Evolutionary conservation across 2,797 vertebrate genomes (phyloP), one percentile per base, ranked within the genome.

Genomic region (Valencia hispanica): DNA sequence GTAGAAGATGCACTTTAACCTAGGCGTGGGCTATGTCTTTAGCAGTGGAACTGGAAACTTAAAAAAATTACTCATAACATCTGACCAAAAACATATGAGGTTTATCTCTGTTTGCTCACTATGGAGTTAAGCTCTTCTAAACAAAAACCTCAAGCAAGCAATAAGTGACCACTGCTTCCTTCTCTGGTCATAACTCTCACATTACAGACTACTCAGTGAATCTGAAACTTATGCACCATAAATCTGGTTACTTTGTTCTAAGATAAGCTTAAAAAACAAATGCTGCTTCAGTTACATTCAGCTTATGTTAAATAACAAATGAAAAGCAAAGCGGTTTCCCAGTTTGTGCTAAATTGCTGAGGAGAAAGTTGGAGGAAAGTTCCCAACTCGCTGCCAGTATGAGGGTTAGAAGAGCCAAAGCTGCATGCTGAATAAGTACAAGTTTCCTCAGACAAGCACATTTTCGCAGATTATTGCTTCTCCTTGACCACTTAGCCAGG

Each of bases 331-430:
- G 34, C 4, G 0, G 72, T 71, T 84, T 80, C 68, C 71, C 70
- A 59, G 57, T 78, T 43, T 51, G 63, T 72, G 45, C 70, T 73
- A 61, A 70, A 86, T 82, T 75, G 43, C 75, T 1, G 53, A n/a
- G 12, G 69, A 78, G 51, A 68, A 84, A 74, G 77, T 79, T 73
- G 68, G 68, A 77, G 47, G 57, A 77, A 73, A 79, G 78, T 86
- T 85, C 82, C 2, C 8, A 73, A 73, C 81, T 43, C 73, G 74
- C 78, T 81, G 83, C 85, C 76, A 83, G n/a, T 53, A 55, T 73
- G 61, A 75, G 66, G 51, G 51, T 72, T 69, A 69, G 77, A 70
- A 81, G 32, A 79, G 74, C 55, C 75, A 69, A 57, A 14, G 53
- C 50, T 80, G 68, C 75, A 73, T 71, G 70, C 47, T 74, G 61